Conservation (phyloP, 1,140 invertebrate species). For the Drosophila athabasca region DNA sequence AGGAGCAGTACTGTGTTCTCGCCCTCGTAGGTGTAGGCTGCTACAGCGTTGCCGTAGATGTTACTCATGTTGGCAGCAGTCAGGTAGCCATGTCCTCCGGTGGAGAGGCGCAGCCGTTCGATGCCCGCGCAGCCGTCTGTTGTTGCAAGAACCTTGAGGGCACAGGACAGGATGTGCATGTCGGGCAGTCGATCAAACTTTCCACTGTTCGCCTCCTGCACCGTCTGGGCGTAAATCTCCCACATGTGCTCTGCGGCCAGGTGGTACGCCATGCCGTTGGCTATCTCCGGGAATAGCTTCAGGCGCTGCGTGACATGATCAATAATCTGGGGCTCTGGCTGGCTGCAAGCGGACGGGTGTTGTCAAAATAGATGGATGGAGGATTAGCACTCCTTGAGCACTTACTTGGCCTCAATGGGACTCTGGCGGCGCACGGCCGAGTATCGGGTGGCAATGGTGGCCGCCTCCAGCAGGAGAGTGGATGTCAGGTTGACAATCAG, state of each 20-base stretch:
- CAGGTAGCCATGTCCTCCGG: slow-evolving; percentile 97
- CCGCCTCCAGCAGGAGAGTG: slow-evolving; percentile 90
- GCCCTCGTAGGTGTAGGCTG: slow-evolving; percentile 97
- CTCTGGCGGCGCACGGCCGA: slow-evolving; percentile 94
- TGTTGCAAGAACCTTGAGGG: slow-evolving; percentile 94
- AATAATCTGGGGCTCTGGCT: slow-evolving; percentile 93
- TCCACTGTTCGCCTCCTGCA: slow-evolving; percentile 90
- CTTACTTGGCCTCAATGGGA: slow-evolving; percentile 91
- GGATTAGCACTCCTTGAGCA: not conserved
- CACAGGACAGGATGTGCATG: slow-evolving; percentile 95
- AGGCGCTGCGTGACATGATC: slow-evolving; percentile 97
- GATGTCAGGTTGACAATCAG: slow-evolving; percentile 89
- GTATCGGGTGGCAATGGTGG: slow-evolving; percentile 94
- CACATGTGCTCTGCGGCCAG: slow-evolving; percentile 90
- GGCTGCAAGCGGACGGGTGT: slow-evolving; percentile 52
- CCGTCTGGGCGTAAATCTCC: slow-evolving; percentile 92
- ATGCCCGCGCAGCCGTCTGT: slow-evolving; percentile 89
- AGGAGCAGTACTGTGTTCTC: slow-evolving; percentile 97
- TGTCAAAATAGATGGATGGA: not conserved
- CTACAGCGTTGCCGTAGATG: slow-evolving; percentile 92
- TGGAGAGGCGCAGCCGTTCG: slow-evolving; percentile 91
- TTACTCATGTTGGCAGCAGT: slow-evolving; percentile 92
- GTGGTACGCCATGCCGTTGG: slow-evolving; percentile 90
- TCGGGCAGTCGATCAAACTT: slow-evolving; percentile 91
- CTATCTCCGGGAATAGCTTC: slow-evolving; percentile 93